Conservation (phyloP, 2,888 invertebrate genomes). For the Frankliniella intonsa region DNA sequence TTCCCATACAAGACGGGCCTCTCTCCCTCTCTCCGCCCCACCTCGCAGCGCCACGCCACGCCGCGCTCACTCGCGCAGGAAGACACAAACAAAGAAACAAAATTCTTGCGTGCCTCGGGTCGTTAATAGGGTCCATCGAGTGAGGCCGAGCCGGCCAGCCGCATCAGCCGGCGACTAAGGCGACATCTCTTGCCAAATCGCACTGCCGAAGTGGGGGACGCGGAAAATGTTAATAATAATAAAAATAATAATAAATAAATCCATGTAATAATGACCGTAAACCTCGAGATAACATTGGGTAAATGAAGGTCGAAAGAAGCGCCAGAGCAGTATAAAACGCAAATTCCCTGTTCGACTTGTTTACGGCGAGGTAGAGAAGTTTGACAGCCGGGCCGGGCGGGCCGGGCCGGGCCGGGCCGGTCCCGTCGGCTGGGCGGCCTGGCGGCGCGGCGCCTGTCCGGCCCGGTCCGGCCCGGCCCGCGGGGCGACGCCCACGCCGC, state of each 20-base stretch:
- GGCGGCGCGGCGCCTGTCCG: neutral
- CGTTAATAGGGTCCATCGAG: neutral
- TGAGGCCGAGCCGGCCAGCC: neutral
- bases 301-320: no score
- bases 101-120: neutral
- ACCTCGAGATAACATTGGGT: no score
- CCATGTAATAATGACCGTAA: no score
- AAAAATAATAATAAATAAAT: no score
- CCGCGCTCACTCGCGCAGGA: conserved; percentile 2
- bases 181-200: neutral
- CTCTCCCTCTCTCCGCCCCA: neutral
- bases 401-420: neutral
- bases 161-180: neutral
- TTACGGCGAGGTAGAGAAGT: no score
- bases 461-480: neutral
- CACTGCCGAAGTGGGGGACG: neutral
- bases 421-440: neutral
- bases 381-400: no score
- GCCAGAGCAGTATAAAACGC: no score
- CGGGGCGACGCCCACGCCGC: neutral
- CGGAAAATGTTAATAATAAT: no score
- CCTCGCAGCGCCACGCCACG: no score
- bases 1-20: conserved; percentile 22
- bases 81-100: conserved; percentile 9
- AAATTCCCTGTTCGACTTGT: no score